phyloP scores from a whole-genome alignment of 1,140 invertebrate species.

The Bombus waltoni region DNA sequence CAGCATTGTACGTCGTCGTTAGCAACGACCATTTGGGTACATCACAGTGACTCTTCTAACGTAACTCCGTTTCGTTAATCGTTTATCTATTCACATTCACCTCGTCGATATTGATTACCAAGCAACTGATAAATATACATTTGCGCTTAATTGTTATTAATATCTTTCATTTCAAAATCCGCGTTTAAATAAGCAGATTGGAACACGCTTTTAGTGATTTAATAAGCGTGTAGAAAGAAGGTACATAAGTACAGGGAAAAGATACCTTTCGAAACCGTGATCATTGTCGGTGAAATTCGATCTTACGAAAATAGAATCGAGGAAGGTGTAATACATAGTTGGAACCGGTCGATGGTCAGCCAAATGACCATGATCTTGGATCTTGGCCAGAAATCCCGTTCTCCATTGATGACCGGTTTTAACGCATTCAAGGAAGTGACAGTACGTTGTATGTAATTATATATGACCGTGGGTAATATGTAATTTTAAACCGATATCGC shows the following conservation, averaged over 20 bases:
- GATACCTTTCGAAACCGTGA: not conserved
- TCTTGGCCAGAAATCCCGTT: constrained; percentile 57
- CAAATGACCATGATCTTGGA: constrained; percentile 69
- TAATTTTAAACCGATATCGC: not conserved
- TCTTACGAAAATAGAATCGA: constrained; percentile 26
- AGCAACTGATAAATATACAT: too few relatives aligned
- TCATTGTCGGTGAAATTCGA: not conserved
- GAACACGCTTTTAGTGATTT: too few relatives aligned
- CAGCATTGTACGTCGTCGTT: not conserved
- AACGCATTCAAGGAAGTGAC: constrained; percentile 18
- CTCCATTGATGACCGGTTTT: constrained; percentile 68
- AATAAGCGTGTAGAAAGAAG: not conserved
- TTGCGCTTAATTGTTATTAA: not conserved
- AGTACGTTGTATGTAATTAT: constrained; percentile 5
- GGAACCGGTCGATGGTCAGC: constrained; percentile 45
- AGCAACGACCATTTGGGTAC: not conserved
- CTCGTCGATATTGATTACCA: too few relatives aligned
- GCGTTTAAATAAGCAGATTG: not conserved
- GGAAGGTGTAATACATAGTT: constrained; percentile 19
- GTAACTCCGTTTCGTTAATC: not conserved
- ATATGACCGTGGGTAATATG: not conserved
- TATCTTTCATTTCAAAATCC: not conserved
- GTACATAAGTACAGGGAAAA: not conserved
- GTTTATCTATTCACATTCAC: too few relatives aligned
- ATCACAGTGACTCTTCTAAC: not conserved